These are phyloP conservation scores for Parelbella ahira DNA, from an alignment of 2,888 invertebrate genomes.

Conservation along the genomic window DNA sequence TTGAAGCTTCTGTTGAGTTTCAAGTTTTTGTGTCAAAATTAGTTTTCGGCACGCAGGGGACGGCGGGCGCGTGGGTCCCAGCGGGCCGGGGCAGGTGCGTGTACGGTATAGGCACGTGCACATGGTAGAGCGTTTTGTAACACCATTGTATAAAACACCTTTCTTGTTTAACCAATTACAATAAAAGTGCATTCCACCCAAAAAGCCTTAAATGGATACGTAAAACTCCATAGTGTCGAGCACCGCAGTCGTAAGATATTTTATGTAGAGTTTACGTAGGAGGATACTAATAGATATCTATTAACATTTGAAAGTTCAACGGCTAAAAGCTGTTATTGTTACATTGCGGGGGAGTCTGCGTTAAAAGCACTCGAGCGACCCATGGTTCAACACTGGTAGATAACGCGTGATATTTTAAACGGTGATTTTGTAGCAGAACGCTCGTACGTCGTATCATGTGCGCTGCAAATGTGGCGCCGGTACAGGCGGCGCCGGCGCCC, in stretches of 20 bases:
- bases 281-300: constrained; percentile 25
- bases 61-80: constrained; percentile 3
- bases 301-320: constrained; percentile 25
- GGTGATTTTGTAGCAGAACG: constrained; percentile 45
- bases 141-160: not conserved
- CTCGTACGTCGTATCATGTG: constrained; percentile 69
- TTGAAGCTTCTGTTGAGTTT: constrained; percentile 22
- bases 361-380: constrained; percentile 46
- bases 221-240: no score
- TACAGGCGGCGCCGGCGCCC: constrained; percentile 51
- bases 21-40: constrained; percentile 23
- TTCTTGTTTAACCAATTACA: no score
- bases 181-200: no score
- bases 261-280: constrained; percentile 19
- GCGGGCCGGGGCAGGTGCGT: constrained; percentile 17
- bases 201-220: no score
- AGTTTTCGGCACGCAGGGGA: constrained; percentile 9
- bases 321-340: constrained; percentile 24
- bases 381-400: constrained; percentile 49
- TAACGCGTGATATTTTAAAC: constrained; percentile 62
- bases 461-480: constrained; percentile 64
- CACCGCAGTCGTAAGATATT: constrained; percentile 14
- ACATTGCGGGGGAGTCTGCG: constrained; percentile 29
- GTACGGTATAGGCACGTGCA: constrained; percentile 16
- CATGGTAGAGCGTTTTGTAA: not conserved